Evolutionary conservation across 1,140 invertebrate genomes (phyloP).

Genomic region (Drosophila fuyamai): DNA sequence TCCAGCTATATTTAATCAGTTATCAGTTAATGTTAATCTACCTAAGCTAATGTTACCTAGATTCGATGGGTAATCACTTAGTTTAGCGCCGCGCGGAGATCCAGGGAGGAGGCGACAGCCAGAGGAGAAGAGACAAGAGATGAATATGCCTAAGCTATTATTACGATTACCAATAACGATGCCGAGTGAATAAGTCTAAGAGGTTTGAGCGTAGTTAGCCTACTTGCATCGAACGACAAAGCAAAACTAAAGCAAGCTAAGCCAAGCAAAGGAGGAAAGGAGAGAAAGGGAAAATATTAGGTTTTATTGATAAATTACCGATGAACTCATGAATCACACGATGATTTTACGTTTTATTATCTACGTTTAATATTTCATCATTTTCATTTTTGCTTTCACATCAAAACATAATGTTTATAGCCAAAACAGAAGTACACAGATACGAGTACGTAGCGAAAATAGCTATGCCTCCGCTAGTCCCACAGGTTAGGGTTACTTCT

Average conservation of each 20-base stretch:
- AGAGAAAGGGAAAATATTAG: slow-evolving; percentile 31
- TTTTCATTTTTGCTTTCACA: slow-evolving; percentile 57
- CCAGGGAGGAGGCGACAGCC: slow-evolving; percentile 5
- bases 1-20: slow-evolving; percentile 52
- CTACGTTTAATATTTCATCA: slow-evolving; percentile 38
- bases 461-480: slow-evolving; percentile 49
- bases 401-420: slow-evolving; percentile 43
- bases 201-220: slow-evolving; percentile 53
- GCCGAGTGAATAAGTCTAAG: slow-evolving; percentile 60
- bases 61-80: slow-evolving; percentile 39
- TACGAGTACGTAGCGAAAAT: slow-evolving; percentile 44
- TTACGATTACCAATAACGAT: slow-evolving; percentile 60
- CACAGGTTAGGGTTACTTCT: slow-evolving; percentile 37
- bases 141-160: slow-evolving; percentile 63
- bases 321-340: slow-evolving; percentile 35
- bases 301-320: slow-evolving; percentile 51
- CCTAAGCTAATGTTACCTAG: slow-evolving; percentile 61
- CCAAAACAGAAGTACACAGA: slow-evolving; percentile 47
- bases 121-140: slow-evolving; percentile 30
- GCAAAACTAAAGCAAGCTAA: slow-evolving; percentile 24
- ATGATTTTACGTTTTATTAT: slow-evolving; percentile 38
- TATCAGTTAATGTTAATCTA: slow-evolving; percentile 69
- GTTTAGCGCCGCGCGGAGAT: slow-evolving; percentile 39
- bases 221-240: slow-evolving; percentile 62
- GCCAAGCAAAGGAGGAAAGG: slow-evolving; percentile 1